Percentiles rank a stretch among this genome's conserved stretches.
Conservation (phyloP, 2,797 vertebrate genomes). For the Capromys pilorides region DNA sequence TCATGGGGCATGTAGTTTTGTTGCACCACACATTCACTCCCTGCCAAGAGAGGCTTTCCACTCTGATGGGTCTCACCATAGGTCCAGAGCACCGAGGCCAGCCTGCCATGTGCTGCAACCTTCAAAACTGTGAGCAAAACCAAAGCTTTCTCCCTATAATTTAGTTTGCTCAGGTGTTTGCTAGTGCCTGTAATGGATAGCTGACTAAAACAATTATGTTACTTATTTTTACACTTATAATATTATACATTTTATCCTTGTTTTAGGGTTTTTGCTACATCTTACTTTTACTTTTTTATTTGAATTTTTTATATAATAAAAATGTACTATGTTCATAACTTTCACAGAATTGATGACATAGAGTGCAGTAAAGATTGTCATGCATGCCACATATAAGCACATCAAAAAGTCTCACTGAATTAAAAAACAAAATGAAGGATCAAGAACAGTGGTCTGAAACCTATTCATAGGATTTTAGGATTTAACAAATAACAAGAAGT, state of each 20-base stretch:
- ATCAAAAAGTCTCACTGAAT: too few species aligned
- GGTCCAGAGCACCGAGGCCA: not conserved
- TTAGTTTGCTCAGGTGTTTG: not conserved
- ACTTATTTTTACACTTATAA: not conserved
- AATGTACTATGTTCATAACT: too few species aligned
- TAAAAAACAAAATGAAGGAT: too few species aligned
- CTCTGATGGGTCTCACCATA: not conserved
- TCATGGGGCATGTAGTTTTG: not conserved
- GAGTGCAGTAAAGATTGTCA: too few species aligned
- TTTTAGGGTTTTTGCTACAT: not conserved
- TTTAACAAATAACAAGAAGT: too few species aligned
- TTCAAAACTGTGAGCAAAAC: not conserved
- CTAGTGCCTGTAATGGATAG: not conserved
- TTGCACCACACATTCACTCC: not conserved
- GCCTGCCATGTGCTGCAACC: not conserved
- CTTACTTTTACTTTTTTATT: not conserved
- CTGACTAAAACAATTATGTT: not conserved
- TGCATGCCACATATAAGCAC: too few species aligned
- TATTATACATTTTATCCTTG: not conserved
- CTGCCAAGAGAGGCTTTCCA: too few species aligned
- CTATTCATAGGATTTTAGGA: too few species aligned
- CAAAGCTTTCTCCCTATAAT: not conserved
- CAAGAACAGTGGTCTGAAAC: too few species aligned
- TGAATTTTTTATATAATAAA: too few species aligned
- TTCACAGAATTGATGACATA: too few species aligned